Evolutionary conservation across 2,797 vertebrate genomes (phyloP), one percentile per base, ranked within the genome.

Genomic region (Podarcis lilfordi): DNA sequence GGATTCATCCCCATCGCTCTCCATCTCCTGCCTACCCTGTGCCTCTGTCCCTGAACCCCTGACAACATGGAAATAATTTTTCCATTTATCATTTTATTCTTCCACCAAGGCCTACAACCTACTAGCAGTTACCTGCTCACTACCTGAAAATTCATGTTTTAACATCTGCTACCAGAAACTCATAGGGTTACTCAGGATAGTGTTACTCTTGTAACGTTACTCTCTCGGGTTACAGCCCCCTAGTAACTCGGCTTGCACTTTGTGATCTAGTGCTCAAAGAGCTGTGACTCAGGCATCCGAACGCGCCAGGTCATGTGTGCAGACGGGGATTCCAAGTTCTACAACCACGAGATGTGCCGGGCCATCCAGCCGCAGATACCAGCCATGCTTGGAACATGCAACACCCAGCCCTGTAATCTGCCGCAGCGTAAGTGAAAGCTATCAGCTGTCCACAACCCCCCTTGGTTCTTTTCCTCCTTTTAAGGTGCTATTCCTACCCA

Each of bases 291-390:
- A 0, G 99, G 99, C 35, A 96, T 97, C 23, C 96, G 98, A 88
- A 98, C 98, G 3, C 97, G 99, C 1, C 98, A 98, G 94, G 98
- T 99, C 92, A 95, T 98, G 96, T 99, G 99, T 71, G 97, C 98
- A 0, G 96, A 98, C 1, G 87, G 90, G 0, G 96, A 98, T 2
- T 97, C 97, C 88, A 97, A 97, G 91, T 93, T 97, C 92, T 97
- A 98, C 92, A 95, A 95, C 40, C 96, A 96, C 29, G 96, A 96
- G 85, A 96, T 78, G 0, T 99, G 99, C 45, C 89, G 91, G 91
- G 75, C 90, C 85, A 93, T 94, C 77, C 97, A 96, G 91, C 94
- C 90, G 3, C 94, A 96, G 75, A 98, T 96, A 94, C 98, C 99
- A 1, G 9, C 93, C 43, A 97, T 96, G 0, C 89, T 97, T 92